Evolutionary conservation across 2,888 invertebrate genomes (phyloP).

Genomic region (Lithophane semibrunnea): DNA sequence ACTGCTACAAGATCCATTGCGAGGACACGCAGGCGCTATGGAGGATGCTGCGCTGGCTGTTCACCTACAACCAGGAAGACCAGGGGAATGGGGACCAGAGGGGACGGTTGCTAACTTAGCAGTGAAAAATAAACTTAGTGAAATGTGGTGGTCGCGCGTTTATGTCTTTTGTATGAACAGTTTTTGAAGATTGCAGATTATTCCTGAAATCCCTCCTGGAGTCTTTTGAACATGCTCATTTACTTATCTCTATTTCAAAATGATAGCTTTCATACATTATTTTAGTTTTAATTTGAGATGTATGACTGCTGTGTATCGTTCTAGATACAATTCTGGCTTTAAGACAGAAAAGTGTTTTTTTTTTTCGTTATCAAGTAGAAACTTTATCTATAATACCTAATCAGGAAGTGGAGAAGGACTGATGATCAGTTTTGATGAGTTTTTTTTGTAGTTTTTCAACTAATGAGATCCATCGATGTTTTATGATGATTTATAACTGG

Average conservation of each 20-base stretch:
- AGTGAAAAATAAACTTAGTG: slow-evolving; percentile 9
- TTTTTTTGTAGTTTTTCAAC: slow-evolving; percentile 22
- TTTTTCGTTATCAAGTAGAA: background rate
- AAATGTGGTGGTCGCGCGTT: slow-evolving; percentile 40
- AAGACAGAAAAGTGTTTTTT: background rate
- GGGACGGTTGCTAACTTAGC: slow-evolving; percentile 45
- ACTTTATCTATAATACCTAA: background rate
- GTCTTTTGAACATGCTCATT: background rate
- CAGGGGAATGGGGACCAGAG: slow-evolving; percentile 41
- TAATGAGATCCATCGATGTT: background rate
- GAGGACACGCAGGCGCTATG: slow-evolving; percentile 79
- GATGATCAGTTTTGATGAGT: background rate
- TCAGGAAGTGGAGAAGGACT: background rate
- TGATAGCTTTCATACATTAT: background rate
- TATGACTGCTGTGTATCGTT: background rate
- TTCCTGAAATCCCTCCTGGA: background rate
- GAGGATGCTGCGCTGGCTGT: slow-evolving; percentile 78
- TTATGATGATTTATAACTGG: slow-evolving; percentile 16
- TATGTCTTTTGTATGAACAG: slow-evolving; percentile 60
- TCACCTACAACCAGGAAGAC: slow-evolving; percentile 68
- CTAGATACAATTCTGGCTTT: background rate
- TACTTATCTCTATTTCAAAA: background rate
- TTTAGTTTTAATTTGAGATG: background rate
- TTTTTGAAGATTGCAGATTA: background rate
- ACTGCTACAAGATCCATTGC: slow-evolving; percentile 82